Conservation (phyloP, 2,797 vertebrate species). For the Catharus ustulatus region DNA sequence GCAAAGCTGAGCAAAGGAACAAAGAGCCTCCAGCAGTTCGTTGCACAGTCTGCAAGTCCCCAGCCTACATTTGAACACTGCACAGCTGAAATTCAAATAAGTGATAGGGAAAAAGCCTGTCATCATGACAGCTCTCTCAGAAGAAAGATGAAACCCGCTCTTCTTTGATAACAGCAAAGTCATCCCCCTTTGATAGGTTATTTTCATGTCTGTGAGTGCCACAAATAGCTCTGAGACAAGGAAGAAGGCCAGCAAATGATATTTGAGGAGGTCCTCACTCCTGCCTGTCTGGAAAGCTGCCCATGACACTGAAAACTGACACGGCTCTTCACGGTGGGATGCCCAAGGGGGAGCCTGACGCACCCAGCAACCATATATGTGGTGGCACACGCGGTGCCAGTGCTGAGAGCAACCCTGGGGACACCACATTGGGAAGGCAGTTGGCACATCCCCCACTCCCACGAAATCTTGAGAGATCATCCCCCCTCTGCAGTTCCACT, state of each 20-base stretch:
- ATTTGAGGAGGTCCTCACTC: background rate
- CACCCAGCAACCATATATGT: background rate
- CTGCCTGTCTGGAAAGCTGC: slow-evolving; percentile 4
- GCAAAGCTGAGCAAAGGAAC: background rate
- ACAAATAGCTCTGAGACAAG: slow-evolving; percentile 17
- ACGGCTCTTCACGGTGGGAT: background rate
- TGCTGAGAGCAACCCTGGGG: background rate
- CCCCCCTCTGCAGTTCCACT: background rate
- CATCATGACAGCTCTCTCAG: background rate
- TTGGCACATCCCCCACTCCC: background rate
- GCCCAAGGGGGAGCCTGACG: background rate
- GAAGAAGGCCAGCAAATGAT: background rate
- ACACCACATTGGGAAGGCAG: background rate
- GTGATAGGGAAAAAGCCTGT: background rate
- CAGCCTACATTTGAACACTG: background rate
- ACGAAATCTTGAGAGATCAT: background rate
- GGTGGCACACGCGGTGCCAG: rapidly evolving
- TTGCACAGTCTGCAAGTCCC: background rate
- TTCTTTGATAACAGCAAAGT: slow-evolving; percentile 2
- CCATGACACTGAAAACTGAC: background rate
- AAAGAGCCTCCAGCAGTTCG: background rate
- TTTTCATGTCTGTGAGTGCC: background rate
- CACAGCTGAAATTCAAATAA: background rate
- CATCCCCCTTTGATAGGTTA: background rate
- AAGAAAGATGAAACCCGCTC: background rate